A percentile compares a stretch with the other conserved stretches of the same genome.
Evolutionary conservation across 1,140 invertebrate species (phyloP).

Genomic region (Heterodera carotae): DNA sequence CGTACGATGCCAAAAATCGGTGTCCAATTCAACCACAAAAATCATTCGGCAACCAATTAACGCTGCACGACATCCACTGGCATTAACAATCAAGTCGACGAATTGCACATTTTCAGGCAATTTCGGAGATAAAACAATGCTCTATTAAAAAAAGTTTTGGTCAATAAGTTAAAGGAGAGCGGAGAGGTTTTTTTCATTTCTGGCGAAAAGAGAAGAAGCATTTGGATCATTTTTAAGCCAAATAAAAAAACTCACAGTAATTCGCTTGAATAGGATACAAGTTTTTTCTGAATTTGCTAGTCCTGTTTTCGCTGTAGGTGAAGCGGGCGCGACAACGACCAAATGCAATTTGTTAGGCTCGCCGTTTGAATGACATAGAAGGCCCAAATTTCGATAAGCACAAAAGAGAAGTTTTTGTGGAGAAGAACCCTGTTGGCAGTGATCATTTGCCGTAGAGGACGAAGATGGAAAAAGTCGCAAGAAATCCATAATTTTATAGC

Average conservation of each 20-base stretch:
- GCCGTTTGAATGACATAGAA: slow-evolving; percentile 6
- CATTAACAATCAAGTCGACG: slow-evolving; percentile 29
- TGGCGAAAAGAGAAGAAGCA: too few relatives aligned
- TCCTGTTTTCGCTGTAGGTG: background rate
- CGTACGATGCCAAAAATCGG: slow-evolving; percentile 21
- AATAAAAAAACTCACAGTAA: background rate
- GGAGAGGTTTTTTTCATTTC: too few relatives aligned
- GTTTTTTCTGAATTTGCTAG: background rate
- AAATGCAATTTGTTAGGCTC: slow-evolving; percentile 22
- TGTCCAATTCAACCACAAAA: slow-evolving; percentile 33
- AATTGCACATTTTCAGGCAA: slow-evolving; percentile 24
- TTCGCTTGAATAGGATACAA: slow-evolving; percentile 1
- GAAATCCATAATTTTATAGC: slow-evolving; percentile 25
- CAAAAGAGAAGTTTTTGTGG: slow-evolving; percentile 4
- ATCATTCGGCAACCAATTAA: slow-evolving; percentile 30
- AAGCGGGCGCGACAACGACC: background rate
- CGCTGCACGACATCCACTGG: slow-evolving; percentile 29
- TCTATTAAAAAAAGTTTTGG: slow-evolving; percentile 10
- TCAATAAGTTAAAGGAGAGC: too few relatives aligned
- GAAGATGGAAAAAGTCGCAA: slow-evolving; percentile 15
- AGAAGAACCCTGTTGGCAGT: background rate
- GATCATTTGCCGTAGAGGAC: background rate
- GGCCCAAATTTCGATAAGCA: slow-evolving; percentile 7
- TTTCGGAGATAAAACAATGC: slow-evolving; percentile 14
- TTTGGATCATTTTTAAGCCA: too few relatives aligned